phyloP scores from a whole-genome alignment of 2,888 invertebrate genomes.

The Mythimna loreyi region DNA sequence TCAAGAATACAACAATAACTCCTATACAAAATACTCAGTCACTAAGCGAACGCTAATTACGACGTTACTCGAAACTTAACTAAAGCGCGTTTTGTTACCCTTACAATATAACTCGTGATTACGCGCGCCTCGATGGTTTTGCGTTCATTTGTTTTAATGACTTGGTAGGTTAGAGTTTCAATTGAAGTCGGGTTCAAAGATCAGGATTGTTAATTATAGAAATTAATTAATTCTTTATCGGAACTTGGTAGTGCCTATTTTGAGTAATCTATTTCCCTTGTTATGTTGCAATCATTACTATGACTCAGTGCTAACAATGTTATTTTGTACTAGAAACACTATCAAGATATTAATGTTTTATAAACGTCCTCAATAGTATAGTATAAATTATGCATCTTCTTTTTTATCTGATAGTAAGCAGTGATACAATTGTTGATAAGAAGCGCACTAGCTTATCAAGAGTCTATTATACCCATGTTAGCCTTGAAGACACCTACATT shows the following conservation, averaged over 20 bases:
- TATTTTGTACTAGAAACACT: background rate
- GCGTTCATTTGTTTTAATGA: slow-evolving; percentile 66
- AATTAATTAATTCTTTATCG: slow-evolving; percentile 45
- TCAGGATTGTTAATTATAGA: slow-evolving; percentile 52
- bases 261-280: slow-evolving; percentile 25
- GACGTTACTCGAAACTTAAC: slow-evolving; percentile 61
- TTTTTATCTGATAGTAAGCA: no score
- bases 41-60: slow-evolving; percentile 62
- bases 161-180: slow-evolving; percentile 60
- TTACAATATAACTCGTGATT: slow-evolving; percentile 63
- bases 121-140: slow-evolving; percentile 62
- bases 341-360: no score
- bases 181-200: slow-evolving; percentile 59
- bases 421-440: no score
- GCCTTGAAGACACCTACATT: no score
- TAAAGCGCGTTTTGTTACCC: slow-evolving; percentile 60
- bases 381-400: no score
- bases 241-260: slow-evolving; percentile 21
- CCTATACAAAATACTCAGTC: slow-evolving; percentile 51
- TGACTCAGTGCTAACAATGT: background rate
- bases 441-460: no score
- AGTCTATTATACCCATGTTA: no score
- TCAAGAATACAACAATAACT: slow-evolving; percentile 35
- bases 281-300: background rate
- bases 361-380: background rate